Evolutionary conservation across 2,888 invertebrate genomes (phyloP), one percentile per base, ranked within the genome.

Genomic region (Chrysodeixis includens): DNA sequence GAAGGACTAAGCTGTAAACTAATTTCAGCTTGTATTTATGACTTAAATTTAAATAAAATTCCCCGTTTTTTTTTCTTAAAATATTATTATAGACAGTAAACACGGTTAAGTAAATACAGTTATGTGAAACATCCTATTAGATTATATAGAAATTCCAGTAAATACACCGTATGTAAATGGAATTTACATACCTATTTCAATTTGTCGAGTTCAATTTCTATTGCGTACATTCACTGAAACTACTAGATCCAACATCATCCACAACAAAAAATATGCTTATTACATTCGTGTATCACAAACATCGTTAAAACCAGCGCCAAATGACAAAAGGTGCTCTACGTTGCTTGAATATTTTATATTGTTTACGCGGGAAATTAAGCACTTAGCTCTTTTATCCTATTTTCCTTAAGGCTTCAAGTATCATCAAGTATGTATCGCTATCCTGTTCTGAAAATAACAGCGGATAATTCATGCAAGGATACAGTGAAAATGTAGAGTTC

Each of bases 311-410:
- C 18, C 46, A 18, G 18, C 46, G 7, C 16, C 7, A 46, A 46
- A 46, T 46, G 46, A 46, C 18, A 46, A 46, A 18, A 46, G 46
- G 46, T 46, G 46, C 46, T 16, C 14, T 18, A 9, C 46, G 46
- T 18, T 9, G 9, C 46, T 46, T 46, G 46, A 46, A 46, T 46
- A 46, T 46, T 46, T 46, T 46, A 46, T 46, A 18, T 46, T 46
- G 46, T 46, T 46, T 46, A 46, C 18, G 46, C 46, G 46, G 18
- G 16, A 46, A 46, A 46, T 46, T 46, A 46, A 18, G 18, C 16
- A 6, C 16, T 46, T 46, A 18, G 18, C 0, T 18, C 46, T 46
- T 46, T 18, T 16, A 18, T 18, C 8, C 2, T 10, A 46, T 46
- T 16, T 18, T 16, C 18, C 18, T 46, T 18, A 7, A 18, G 46